These are phyloP conservation scores for Philantomba maxwellii DNA, from an alignment of 2,113 vertebrate species.

Conservation along the genomic window DNA sequence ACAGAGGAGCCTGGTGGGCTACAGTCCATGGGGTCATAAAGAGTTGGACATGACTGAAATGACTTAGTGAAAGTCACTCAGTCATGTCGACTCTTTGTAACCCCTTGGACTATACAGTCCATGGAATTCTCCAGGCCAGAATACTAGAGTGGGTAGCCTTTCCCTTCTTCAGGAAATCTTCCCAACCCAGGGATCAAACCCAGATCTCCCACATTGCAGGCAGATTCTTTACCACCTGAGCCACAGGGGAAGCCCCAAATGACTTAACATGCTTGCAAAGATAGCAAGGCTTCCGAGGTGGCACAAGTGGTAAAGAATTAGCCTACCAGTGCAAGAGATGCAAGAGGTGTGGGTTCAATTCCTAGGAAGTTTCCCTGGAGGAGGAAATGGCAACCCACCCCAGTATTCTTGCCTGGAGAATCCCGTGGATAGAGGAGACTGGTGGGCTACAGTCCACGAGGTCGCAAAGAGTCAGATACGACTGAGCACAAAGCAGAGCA, in stretches of 20 bases:
- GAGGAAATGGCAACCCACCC: not conserved
- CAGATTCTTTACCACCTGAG: not conserved
- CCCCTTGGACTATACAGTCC: not conserved
- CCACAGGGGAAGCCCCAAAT: not conserved
- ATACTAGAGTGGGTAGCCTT: not conserved
- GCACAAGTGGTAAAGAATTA: not conserved
- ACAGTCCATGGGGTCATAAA: not conserved
- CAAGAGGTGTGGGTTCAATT: not conserved
- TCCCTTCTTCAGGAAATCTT: not conserved
- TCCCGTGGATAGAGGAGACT: not conserved
- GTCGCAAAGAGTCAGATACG: not conserved
- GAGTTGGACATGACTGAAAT: not conserved
- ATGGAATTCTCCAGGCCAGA: not conserved
- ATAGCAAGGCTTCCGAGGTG: not conserved
- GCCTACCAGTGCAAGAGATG: not conserved
- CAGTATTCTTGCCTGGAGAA: not conserved
- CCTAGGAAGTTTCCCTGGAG: not conserved
- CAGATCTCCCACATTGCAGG: not conserved
- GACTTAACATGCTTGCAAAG: not conserved
- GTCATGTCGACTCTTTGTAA: not conserved
- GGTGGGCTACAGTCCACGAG: not conserved
- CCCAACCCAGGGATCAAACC: not conserved
- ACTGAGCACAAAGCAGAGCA: not conserved
- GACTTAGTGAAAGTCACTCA: not conserved
- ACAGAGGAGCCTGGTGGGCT: not conserved